Evolutionary conservation across 2,888 invertebrate genomes (phyloP).

Genomic region (Enchytraeus crypticus): DNA sequence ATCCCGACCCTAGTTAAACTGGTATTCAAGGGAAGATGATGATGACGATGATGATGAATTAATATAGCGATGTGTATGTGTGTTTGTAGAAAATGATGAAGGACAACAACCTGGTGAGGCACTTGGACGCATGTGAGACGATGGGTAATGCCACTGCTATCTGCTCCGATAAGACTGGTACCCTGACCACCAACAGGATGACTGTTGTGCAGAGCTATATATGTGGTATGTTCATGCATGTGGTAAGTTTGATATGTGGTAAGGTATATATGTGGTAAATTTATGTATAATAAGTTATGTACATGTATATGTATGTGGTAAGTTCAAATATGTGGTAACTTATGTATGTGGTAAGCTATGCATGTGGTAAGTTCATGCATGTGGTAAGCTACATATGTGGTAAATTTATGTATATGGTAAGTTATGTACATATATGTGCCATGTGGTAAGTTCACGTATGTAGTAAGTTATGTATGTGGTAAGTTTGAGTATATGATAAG

Average conservation of each 20-base stretch:
- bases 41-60: too few relatives aligned
- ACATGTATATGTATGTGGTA: background rate
- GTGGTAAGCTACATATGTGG: too few relatives aligned
- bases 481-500: background rate
- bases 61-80: too few relatives aligned
- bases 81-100: conserved; percentile 97
- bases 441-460: background rate
- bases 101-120: conserved; percentile 97
- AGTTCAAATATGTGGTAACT: background rate
- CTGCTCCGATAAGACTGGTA: too few relatives aligned
- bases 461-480: background rate
- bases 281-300: background rate
- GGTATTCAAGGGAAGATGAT: too few relatives aligned
- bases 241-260: background rate
- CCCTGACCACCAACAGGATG: too few relatives aligned
- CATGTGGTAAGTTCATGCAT: background rate
- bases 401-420: too few relatives aligned
- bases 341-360: background rate
- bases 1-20: too few relatives aligned
- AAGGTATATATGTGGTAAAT: background rate
- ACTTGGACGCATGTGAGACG: too few relatives aligned
- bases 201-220: too few relatives aligned
- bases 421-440: background rate
- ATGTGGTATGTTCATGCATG: background rate
- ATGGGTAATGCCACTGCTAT: too few relatives aligned